Percentiles rank a stretch among this genome's conserved stretches.
Conservation (phyloP, 1,140 invertebrate species). For the Drosophila chauvacae region DNA sequence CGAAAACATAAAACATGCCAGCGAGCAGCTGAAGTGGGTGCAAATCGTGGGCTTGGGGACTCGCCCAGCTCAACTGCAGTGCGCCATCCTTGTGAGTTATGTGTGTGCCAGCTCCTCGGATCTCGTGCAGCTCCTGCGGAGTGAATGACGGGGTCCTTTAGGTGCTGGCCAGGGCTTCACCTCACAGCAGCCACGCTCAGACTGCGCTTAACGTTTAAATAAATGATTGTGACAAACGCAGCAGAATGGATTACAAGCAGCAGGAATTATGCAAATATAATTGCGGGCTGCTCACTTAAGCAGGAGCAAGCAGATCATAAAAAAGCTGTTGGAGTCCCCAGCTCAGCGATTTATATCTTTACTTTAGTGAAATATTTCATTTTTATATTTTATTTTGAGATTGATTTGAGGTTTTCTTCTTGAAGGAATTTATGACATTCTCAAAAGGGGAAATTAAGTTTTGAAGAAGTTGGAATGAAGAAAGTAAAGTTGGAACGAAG, state of each 20-base stretch:
- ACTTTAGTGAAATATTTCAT: background rate
- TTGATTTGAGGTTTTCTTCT: background rate
- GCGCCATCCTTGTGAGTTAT: conserved; percentile 64
- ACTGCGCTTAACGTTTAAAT: conserved; percentile 74
- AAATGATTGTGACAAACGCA: conserved; percentile 77
- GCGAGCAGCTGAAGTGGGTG: conserved; percentile 13
- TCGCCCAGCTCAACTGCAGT: conserved; percentile 29
- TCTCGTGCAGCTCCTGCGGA: conserved; percentile 28
- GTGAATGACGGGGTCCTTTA: conserved; percentile 48
- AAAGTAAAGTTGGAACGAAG: background rate
- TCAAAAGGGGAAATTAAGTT: background rate
- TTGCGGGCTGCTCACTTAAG: conserved; percentile 26
- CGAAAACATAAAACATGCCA: conserved; percentile 68
- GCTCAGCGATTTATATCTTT: background rate
- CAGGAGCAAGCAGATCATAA: background rate
- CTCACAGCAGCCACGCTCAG: conserved; percentile 45
- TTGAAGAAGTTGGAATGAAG: background rate
- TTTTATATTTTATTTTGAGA: background rate
- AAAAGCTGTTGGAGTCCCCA: background rate
- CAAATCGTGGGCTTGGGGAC: background rate
- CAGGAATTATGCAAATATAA: conserved; percentile 54
- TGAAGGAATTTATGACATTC: background rate
- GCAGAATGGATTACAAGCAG: conserved; percentile 49
- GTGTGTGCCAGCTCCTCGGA: conserved; percentile 56
- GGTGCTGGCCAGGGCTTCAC: conserved; percentile 53